Evolutionary conservation across 1,140 invertebrate species (phyloP).

Genomic region (Solenopsis fugax): DNA sequence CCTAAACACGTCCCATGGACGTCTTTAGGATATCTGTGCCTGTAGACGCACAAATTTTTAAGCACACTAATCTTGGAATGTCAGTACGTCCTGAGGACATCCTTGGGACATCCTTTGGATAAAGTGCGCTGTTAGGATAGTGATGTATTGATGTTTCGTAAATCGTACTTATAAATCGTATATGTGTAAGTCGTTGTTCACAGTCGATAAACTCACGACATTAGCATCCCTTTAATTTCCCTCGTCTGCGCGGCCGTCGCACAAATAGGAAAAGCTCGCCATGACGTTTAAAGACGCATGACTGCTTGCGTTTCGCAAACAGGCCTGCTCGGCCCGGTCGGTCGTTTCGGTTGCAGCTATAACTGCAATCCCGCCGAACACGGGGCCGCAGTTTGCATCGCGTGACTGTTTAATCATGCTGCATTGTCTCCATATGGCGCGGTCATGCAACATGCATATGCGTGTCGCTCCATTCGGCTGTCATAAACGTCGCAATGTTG

Average conservation of each 20-base stretch:
- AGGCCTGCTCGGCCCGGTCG: not conserved
- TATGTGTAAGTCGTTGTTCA: no score
- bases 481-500: conserved; percentile 55
- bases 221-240: not conserved
- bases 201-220: no score
- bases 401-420: conserved; percentile 64
- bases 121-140: no score
- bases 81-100: no score
- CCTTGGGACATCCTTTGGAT: no score
- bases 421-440: conserved; percentile 61
- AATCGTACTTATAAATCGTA: no score
- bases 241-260: not conserved
- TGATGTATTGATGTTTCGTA: no score
- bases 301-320: conserved; percentile 44
- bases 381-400: conserved; percentile 28
- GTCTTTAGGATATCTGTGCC: no score
- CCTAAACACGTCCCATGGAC: no score
- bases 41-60: no score
- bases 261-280: not conserved
- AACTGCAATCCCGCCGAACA: conserved; percentile 20
- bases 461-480: conserved; percentile 58
- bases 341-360: conserved; percentile 39
- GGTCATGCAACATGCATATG: conserved; percentile 58
- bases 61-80: no score
- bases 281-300: conserved; percentile 14